Conservation (phyloP, 1,140 invertebrate species). For the Ceratina australensis region DNA sequence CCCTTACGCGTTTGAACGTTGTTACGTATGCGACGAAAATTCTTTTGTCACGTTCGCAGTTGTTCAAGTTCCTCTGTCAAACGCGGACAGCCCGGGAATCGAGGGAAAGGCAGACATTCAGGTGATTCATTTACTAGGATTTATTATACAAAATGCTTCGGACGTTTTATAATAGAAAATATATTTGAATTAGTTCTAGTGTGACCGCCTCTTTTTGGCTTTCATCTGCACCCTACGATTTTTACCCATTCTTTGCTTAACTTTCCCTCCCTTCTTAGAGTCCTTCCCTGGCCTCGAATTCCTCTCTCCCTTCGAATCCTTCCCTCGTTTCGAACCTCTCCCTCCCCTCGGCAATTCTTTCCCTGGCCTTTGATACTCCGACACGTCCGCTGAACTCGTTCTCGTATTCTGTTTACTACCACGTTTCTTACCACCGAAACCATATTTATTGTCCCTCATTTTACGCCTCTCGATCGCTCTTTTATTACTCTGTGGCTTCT, state of each 20-base stretch:
- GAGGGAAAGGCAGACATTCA: conserved; percentile 7
- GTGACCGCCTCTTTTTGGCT: conserved; percentile 67
- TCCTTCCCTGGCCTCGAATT: conserved; percentile 71
- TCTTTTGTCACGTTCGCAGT: conserved; percentile 40
- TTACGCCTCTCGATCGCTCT: conserved; percentile 82
- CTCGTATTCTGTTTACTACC: conserved; percentile 93
- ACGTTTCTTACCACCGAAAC: conserved; percentile 97
- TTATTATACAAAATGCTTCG: conserved; percentile 19
- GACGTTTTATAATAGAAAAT: background rate
- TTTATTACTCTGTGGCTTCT: conserved; percentile 74
- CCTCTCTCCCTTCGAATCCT: conserved; percentile 49
- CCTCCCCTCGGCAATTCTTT: conserved; percentile 52
- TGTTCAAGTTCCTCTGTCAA: conserved; percentile 26
- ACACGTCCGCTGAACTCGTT: conserved; percentile 86
- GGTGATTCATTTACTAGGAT: conserved; percentile 7
- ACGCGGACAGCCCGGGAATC: background rate
- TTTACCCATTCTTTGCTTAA: conserved; percentile 81
- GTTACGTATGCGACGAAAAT: conserved; percentile 18
- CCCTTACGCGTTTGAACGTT: conserved; percentile 18
- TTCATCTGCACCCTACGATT: conserved; percentile 82
- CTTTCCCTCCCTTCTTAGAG: conserved; percentile 59
- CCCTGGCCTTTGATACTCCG: conserved; percentile 80
- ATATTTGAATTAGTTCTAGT: background rate
- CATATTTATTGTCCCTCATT: conserved; percentile 92
- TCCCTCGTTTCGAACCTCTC: conserved; percentile 70